These are phyloP conservation scores for Nebria ingens DNA, from an alignment of 1,140 invertebrate species.

Conservation along the genomic window DNA sequence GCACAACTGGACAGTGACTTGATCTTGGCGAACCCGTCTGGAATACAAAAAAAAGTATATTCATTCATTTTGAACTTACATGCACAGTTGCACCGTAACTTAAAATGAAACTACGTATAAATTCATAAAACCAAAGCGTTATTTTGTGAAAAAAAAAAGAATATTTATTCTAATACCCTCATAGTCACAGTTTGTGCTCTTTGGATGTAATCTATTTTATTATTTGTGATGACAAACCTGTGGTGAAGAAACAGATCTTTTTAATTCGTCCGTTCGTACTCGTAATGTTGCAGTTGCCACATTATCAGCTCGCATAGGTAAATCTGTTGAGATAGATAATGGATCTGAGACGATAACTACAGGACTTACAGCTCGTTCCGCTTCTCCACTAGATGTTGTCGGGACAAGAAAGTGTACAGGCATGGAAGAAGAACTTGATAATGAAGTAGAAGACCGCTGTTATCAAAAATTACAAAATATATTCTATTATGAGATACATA, in stretches of 20 bases:
- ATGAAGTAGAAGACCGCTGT: background rate
- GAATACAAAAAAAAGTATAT: slow-evolving; percentile 16
- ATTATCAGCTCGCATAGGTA: slow-evolving; percentile 24
- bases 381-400: slow-evolving; percentile 13
- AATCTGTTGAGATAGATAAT: slow-evolving; percentile 16
- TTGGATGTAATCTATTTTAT: too few relatives aligned
- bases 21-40: slow-evolving; percentile 31
- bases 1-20: slow-evolving; percentile 65
- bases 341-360: slow-evolving; percentile 30
- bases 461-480: background rate
- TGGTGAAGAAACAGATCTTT: slow-evolving; percentile 46
- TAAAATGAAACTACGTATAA: too few relatives aligned
- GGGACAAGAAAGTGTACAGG: slow-evolving; percentile 17
- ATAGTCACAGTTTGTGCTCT: too few relatives aligned
- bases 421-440: slow-evolving; percentile 29
- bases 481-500: too few relatives aligned
- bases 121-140: too few relatives aligned
- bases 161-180: too few relatives aligned
- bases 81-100: too few relatives aligned
- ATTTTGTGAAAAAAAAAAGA: too few relatives aligned
- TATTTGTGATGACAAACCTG: slow-evolving; percentile 35
- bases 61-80: background rate
- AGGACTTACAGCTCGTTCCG: slow-evolving; percentile 28
- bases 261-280: slow-evolving; percentile 41
- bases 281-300: slow-evolving; percentile 34